phyloP scores from a whole-genome alignment of 2,797 vertebrate species.

The Esox masquinongy region DNA sequence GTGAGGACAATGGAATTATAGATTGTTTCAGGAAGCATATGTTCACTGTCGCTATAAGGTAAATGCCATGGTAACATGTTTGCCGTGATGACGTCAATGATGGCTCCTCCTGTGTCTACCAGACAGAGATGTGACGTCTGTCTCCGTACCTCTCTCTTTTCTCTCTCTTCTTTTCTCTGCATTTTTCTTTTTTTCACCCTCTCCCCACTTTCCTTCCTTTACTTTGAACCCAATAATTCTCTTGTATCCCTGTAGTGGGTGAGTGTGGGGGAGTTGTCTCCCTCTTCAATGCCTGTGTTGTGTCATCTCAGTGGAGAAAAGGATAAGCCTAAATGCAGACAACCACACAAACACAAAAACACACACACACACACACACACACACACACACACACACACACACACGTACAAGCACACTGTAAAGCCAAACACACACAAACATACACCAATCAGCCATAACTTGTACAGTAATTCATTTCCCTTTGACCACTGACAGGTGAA shows the following conservation, averaged over 20 bases:
- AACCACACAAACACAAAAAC: background rate
- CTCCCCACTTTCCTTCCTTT: background rate
- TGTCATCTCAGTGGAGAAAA: background rate
- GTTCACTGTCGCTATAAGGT: background rate
- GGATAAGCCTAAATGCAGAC: background rate
- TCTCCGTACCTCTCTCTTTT: too few species aligned
- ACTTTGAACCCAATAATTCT: background rate
- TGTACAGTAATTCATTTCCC: too few species aligned
- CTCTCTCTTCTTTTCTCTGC: background rate
- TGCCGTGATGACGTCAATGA: background rate
- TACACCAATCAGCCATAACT: too few species aligned
- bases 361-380: background rate
- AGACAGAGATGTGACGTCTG: background rate
- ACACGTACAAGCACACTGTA: background rate
- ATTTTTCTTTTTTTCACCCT: background rate
- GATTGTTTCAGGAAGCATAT: background rate
- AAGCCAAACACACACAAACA: background rate
- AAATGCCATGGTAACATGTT: background rate
- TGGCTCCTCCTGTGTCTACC: background rate
- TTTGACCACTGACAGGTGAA: background rate
- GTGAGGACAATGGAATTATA: background rate
- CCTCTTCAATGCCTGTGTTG: background rate
- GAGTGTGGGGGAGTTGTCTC: background rate
- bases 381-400: conserved; percentile 6
- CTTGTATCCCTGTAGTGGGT: background rate